Evolutionary conservation across 2,113 vertebrate species (phyloP).

Genomic region (Sander lucioperca): DNA sequence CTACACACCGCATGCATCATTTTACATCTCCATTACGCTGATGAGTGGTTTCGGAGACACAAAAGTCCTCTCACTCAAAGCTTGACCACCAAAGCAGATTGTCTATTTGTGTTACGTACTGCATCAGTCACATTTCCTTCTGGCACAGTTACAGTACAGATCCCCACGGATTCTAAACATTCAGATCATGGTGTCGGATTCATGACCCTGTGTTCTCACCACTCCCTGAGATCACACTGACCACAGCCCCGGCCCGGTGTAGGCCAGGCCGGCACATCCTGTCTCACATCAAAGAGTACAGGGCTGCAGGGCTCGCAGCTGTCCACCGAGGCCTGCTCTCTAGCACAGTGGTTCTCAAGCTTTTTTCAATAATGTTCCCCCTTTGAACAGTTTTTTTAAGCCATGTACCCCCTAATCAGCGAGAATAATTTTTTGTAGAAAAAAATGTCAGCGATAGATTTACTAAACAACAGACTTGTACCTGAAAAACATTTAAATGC

Average conservation of each 20-base stretch:
- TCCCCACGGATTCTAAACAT: constrained; percentile 42
- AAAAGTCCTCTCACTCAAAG: constrained; percentile 58
- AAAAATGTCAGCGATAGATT: no score
- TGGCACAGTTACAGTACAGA: constrained; percentile 4
- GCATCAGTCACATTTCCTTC: constrained; percentile 17
- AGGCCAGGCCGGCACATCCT: constrained; percentile 47
- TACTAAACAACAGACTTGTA: no score
- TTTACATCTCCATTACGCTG: constrained; percentile 49
- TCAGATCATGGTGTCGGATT: constrained; percentile 41
- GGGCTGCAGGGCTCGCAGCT: constrained; percentile 30
- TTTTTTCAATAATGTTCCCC: no score
- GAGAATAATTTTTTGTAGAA: no score
- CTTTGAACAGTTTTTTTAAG: no score
- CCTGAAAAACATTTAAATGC: no score
- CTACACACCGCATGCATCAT: constrained; percentile 43
- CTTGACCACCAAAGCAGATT: constrained; percentile 57
- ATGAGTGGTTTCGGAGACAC: constrained; percentile 58
- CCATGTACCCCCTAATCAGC: no score
- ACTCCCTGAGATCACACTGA: constrained; percentile 47
- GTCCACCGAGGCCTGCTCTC: constrained; percentile 30
- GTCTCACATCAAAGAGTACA: constrained; percentile 40
- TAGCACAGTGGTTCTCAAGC: neutral
- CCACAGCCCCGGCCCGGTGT: constrained; percentile 52
- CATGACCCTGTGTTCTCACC: constrained; percentile 45
- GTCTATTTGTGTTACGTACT: constrained; percentile 39